A percentile compares a stretch with the other conserved stretches of the same genome.
Evolutionary conservation across 1,140 invertebrate species (phyloP).

Genomic region (Phthorimaea operculella): DNA sequence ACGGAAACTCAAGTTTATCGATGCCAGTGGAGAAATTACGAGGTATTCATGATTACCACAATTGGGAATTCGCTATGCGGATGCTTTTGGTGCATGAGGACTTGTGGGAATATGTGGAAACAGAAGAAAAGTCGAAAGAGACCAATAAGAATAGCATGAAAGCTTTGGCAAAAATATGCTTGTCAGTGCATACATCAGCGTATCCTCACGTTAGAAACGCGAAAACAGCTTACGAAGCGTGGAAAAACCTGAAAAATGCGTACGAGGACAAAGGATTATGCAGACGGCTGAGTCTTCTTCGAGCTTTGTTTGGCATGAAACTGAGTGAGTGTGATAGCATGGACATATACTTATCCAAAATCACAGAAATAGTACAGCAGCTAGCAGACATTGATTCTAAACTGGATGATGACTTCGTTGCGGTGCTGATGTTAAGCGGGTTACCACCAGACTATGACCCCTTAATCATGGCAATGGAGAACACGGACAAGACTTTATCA

Average conservation of each 20-base stretch:
- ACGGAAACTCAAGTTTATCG: no score
- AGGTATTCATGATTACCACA: no score
- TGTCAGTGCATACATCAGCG: neutral
- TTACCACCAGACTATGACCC: conserved; percentile 12
- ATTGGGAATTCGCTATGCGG: neutral
- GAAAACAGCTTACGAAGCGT: neutral
- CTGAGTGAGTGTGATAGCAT: neutral
- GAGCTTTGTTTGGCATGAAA: neutral
- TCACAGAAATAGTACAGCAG: conserved; percentile 4
- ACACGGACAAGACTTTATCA: conserved; percentile 4
- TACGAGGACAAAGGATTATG: neutral
- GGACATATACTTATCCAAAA: neutral
- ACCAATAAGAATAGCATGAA: neutral
- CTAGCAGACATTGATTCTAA: conserved; percentile 8
- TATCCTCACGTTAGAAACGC: neutral
- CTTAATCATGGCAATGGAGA: conserved; percentile 13
- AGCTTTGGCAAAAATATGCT: conserved; percentile 1
- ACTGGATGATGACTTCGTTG: conserved; percentile 15
- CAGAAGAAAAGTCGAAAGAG: neutral
- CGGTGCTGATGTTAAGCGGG: conserved; percentile 17
- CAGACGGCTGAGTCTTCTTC: neutral
- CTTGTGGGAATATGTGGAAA: neutral
- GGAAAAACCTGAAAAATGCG: neutral
- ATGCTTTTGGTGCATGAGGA: neutral
- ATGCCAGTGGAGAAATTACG: no score